A percentile compares a stretch with the other conserved stretches of the same genome.
These are phyloP conservation scores for Hyposoter didymator DNA, from an alignment of 2,888 invertebrate species.

Conservation along the genomic window DNA sequence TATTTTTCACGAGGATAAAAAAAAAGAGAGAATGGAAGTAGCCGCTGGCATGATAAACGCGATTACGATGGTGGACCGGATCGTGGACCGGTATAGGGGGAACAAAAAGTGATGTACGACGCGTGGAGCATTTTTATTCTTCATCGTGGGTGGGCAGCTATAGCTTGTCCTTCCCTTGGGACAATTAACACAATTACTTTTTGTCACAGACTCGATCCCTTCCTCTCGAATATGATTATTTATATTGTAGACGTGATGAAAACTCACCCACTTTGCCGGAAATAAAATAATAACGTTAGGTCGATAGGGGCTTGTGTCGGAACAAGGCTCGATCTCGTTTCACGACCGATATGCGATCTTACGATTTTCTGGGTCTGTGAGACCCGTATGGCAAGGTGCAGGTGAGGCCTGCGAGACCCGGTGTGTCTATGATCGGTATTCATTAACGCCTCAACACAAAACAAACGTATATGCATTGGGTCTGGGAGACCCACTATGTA, in stretches of 20 bases:
- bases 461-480: neutral
- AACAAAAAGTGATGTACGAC: slow-evolving; percentile 34
- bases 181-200: slow-evolving; percentile 43
- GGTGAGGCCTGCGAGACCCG: neutral
- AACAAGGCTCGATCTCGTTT: too few species aligned
- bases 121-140: slow-evolving; percentile 32
- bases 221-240: slow-evolving; percentile 1
- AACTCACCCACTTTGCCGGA: neutral
- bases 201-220: slow-evolving; percentile 9
- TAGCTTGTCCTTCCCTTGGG: slow-evolving; percentile 1
- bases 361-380: neutral
- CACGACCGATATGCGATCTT: too few species aligned
- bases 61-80: slow-evolving; percentile 20
- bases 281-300: too few species aligned
- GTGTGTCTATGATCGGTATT: too few species aligned
- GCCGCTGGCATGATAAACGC: neutral
- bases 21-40: slow-evolving; percentile 17
- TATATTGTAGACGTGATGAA: neutral
- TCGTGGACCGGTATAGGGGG: neutral
- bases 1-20: neutral
- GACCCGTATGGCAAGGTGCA: neutral
- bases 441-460: too few species aligned
- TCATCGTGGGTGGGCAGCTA: slow-evolving; percentile 41
- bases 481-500: neutral
- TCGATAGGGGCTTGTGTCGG: too few species aligned